Conservation (phyloP, 2,797 vertebrate genomes). For the Dipus sagitta region DNA sequence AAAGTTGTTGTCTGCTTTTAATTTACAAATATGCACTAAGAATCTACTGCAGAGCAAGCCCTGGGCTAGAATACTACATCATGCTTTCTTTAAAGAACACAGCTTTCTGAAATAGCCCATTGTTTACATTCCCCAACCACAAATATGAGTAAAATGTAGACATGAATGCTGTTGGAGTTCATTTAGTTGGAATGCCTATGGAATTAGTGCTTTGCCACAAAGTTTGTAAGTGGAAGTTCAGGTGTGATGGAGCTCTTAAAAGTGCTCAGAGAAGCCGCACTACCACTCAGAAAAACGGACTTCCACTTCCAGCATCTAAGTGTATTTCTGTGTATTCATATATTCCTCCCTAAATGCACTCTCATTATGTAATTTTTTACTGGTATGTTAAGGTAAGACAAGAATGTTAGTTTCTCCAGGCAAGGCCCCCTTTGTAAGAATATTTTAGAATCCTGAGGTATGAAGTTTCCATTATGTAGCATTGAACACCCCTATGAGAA, state of each 20-base stretch:
- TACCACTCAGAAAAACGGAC: neutral
- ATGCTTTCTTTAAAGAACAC: neutral
- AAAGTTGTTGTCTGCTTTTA: neutral
- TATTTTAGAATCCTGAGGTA: neutral
- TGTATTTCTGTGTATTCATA: neutral
- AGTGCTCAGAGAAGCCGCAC: neutral
- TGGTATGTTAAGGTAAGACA: neutral
- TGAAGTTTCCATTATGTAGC: constrained; percentile 1
- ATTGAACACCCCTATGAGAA: neutral
- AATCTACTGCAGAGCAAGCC: neutral
- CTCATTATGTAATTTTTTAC: neutral
- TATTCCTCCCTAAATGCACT: neutral
- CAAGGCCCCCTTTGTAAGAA: neutral
- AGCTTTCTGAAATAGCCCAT: neutral
- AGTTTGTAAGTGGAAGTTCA: neutral
- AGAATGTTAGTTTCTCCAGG: neutral
- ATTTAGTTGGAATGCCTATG: neutral
- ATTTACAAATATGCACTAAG: neutral
- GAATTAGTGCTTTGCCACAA: neutral
- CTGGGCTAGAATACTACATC: neutral
- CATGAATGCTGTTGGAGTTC: neutral
- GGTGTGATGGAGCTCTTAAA: neutral
- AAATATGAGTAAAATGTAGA: neutral
- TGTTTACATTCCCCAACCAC: neutral
- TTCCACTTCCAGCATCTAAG: neutral